Percentiles rank a stretch among this genome's conserved stretches.
phyloP scores from a whole-genome alignment of 2,797 vertebrate species.

The Borostomias antarcticus region DNA sequence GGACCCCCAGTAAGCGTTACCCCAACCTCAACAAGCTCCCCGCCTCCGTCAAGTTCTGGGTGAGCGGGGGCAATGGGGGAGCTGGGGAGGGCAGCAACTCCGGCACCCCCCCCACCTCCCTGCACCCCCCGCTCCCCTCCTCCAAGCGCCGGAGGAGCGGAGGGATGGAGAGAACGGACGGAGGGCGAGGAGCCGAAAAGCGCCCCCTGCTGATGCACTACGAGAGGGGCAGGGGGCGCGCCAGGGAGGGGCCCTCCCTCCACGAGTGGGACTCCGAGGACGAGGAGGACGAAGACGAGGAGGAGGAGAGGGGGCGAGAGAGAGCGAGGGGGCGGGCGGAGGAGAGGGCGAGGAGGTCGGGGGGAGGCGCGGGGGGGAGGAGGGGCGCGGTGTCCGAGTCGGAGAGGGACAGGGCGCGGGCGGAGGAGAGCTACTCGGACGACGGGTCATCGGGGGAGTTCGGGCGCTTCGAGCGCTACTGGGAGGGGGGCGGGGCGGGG shows the following conservation, averaged over 20 bases:
- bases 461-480: constrained; percentile 81
- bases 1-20: constrained; percentile 72
- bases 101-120: constrained; percentile 67
- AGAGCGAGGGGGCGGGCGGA: constrained; percentile 58
- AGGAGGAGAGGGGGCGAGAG: constrained; percentile 52
- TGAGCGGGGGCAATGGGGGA: constrained; percentile 66
- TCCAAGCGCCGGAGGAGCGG: constrained; percentile 74
- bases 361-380: constrained; percentile 20
- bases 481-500: constrained; percentile 72
- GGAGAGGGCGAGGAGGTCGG: constrained; percentile 61
- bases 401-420: constrained; percentile 68
- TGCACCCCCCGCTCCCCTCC: constrained; percentile 75
- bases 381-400: constrained; percentile 76
- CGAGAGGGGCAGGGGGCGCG: constrained; percentile 77
- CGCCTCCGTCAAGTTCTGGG: constrained; percentile 83
- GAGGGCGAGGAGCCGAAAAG: constrained; percentile 71
- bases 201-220: constrained; percentile 78
- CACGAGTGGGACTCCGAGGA: constrained; percentile 83
- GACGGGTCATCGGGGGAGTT: constrained; percentile 81
- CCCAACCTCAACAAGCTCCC: constrained; percentile 81
- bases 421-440: constrained; percentile 74
- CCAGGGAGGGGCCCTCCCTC: constrained; percentile 79
- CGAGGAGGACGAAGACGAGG: constrained; percentile 57
- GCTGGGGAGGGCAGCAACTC: constrained; percentile 59
- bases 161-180: constrained; percentile 69